Conservation (phyloP, 2,888 invertebrate genomes). For the Phaonia tiefii region DNA sequence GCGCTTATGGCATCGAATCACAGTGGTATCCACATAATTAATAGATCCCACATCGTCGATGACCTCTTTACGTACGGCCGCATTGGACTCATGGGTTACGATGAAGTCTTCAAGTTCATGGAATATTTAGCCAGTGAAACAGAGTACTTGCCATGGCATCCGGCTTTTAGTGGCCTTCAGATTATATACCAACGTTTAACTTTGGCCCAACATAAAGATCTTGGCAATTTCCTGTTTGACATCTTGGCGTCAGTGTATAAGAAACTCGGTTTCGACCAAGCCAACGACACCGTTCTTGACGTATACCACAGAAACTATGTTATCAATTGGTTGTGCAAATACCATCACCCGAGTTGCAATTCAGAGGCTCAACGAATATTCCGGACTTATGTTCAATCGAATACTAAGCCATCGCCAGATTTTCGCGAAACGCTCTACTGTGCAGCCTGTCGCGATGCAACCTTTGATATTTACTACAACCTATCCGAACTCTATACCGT, state of each 20-base stretch:
- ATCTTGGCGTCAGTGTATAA: constrained; percentile 81
- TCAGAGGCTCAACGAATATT: constrained; percentile 80
- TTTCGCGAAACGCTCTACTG: constrained; percentile 68
- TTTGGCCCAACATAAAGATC: constrained; percentile 69
- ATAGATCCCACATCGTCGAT: constrained; percentile 88
- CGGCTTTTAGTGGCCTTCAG: constrained; percentile 81
- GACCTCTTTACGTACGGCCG: constrained; percentile 86
- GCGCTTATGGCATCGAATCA: constrained; percentile 69
- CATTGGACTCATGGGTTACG: constrained; percentile 81
- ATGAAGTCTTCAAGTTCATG: constrained; percentile 83
- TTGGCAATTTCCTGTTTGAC: constrained; percentile 79
- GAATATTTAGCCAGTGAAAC: constrained; percentile 85
- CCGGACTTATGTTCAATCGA: constrained; percentile 85
- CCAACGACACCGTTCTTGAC: constrained; percentile 81
- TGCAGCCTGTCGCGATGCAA: constrained; percentile 29
- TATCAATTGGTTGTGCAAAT: constrained; percentile 85
- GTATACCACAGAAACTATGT: constrained; percentile 84
- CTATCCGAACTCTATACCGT: constrained; percentile 83
- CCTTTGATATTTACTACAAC: constrained; percentile 83
- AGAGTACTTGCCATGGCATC: constrained; percentile 89
- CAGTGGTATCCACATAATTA: constrained; percentile 79
- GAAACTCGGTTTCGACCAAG: constrained; percentile 80
- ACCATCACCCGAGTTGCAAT: constrained; percentile 83
- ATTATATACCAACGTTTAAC: constrained; percentile 70
- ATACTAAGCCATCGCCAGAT: constrained; percentile 87